Conservation (phyloP, 2,797 vertebrate species). For the Myotis planiceps region DNA sequence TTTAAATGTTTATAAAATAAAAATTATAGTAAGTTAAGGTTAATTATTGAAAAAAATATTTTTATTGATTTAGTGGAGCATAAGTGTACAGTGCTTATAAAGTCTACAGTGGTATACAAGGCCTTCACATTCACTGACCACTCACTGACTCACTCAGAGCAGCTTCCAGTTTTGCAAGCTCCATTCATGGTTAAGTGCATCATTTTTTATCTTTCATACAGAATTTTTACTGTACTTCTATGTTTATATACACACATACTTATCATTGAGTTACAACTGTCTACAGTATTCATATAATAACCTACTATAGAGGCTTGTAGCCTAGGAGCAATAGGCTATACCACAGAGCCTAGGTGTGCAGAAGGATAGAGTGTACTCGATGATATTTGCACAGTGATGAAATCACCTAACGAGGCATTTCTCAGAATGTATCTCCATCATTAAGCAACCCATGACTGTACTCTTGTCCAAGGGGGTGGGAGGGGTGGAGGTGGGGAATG, state of each 20-base stretch:
- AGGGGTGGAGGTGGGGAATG: background rate
- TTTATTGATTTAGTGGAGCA: background rate
- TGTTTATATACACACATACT: background rate
- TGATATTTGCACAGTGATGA: background rate
- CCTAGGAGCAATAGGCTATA: background rate
- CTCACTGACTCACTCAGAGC: background rate
- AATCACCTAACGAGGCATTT: background rate
- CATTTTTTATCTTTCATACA: background rate
- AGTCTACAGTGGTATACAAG: background rate
- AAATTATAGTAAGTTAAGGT: background rate
- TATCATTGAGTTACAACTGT: background rate
- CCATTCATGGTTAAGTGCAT: no score
- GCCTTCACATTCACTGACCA: background rate
- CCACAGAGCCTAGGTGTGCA: no score
- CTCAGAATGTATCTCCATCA: background rate
- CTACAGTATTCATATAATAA: background rate
- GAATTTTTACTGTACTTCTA: background rate
- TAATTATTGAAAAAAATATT: background rate
- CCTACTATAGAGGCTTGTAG: background rate
- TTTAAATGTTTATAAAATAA: background rate
- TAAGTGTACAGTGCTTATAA: background rate
- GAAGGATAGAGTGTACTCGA: background rate
- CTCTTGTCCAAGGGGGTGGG: background rate
- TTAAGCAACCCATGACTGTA: background rate
- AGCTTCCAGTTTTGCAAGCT: background rate